Conservation (phyloP, 2,888 invertebrate species). For the Gymnoscelis rufifasciata region DNA sequence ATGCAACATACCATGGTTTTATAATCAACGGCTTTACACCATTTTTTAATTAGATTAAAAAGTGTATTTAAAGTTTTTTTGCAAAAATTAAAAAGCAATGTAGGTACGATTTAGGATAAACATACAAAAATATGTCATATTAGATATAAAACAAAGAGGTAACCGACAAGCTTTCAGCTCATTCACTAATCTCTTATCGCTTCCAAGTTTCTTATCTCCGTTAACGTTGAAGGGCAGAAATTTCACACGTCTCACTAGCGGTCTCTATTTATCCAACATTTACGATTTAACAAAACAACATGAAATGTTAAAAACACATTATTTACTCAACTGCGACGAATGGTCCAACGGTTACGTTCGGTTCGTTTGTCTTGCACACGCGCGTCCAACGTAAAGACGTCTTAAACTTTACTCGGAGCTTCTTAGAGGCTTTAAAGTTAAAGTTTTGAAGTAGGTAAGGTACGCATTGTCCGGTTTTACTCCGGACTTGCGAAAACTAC, state of each 20-base stretch:
- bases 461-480: slow-evolving; percentile 58
- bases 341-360: slow-evolving; percentile 68
- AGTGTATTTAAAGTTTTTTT: too few relatives aligned
- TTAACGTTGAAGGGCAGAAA: slow-evolving; percentile 58
- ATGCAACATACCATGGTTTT: too few relatives aligned
- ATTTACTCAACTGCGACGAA: slow-evolving; percentile 77
- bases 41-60: too few relatives aligned
- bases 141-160: too few relatives aligned
- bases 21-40: too few relatives aligned
- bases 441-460: slow-evolving; percentile 30
- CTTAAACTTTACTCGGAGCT: slow-evolving; percentile 25
- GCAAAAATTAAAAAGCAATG: too few relatives aligned
- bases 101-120: too few relatives aligned
- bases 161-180: not conserved
- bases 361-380: slow-evolving; percentile 73
- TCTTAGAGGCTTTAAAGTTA: slow-evolving; percentile 4
- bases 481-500: slow-evolving; percentile 35
- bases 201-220: slow-evolving; percentile 18
- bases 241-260: slow-evolving; percentile 57
- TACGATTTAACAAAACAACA: slow-evolving; percentile 79
- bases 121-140: too few relatives aligned
- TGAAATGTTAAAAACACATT: slow-evolving; percentile 79
- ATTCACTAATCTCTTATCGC: slow-evolving; percentile 2
- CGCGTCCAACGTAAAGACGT: slow-evolving; percentile 48
- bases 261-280: slow-evolving; percentile 73